Conservation (phyloP, 2,113 vertebrate species). For the Odocoileus hemionus region DNA sequence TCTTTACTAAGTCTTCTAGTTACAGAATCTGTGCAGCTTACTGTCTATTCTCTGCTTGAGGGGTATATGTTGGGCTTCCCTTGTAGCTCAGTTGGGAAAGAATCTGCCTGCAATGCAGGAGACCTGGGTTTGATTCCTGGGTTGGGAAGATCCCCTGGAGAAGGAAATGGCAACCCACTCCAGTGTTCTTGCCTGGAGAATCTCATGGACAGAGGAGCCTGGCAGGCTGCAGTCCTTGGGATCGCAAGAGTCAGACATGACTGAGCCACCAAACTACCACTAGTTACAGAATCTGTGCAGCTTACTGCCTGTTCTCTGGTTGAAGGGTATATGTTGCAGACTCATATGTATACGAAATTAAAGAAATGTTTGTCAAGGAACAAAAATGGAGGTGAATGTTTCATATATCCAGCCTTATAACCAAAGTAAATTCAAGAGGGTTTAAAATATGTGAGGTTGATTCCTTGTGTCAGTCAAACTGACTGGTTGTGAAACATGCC, state of each 20-base stretch:
- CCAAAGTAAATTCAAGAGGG: slow-evolving; percentile 30
- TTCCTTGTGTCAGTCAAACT: slow-evolving; percentile 59
- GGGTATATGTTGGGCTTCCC: not conserved
- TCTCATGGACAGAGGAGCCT: not conserved
- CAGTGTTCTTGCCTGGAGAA: not conserved
- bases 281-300: not conserved
- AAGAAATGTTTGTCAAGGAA: slow-evolving; percentile 16
- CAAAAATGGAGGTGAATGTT: not conserved
- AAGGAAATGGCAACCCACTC: not conserved
- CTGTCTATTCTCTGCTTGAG: not conserved
- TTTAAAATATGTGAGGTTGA: slow-evolving; percentile 45
- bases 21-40: not conserved
- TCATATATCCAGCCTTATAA: slow-evolving; percentile 11
- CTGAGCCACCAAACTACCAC: fast-evolving
- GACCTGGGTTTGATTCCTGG: not conserved
- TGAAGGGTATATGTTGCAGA: not conserved
- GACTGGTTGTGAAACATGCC: slow-evolving; percentile 71
- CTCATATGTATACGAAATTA: slow-evolving; percentile 1
- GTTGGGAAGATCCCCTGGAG: not conserved
- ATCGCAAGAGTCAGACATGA: not conserved
- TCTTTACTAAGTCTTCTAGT: not conserved
- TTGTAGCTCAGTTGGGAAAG: not conserved
- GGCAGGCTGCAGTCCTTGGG: not conserved
- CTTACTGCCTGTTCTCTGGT: not conserved
- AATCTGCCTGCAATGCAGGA: not conserved